phyloP scores from a whole-genome alignment of 2,113 vertebrate species.

The Dolichallabes microphthalmus region DNA sequence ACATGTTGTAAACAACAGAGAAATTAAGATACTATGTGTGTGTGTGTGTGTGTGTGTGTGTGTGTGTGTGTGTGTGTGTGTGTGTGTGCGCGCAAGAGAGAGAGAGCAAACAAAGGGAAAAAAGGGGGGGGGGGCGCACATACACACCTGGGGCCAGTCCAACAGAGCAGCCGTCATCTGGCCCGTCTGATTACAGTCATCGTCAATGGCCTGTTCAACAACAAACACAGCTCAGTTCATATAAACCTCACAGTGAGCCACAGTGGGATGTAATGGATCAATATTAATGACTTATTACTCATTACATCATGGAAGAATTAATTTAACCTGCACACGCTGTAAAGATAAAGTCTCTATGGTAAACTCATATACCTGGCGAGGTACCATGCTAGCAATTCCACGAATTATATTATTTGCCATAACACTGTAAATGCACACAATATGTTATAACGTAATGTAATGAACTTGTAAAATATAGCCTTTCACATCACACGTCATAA shows the following conservation, averaged over 20 bases:
- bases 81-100: background rate
- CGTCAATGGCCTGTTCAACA: slow-evolving; percentile 82
- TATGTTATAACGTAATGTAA: background rate
- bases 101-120: background rate
- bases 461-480: background rate
- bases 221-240: slow-evolving; percentile 19
- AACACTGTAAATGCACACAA: background rate
- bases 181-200: slow-evolving; percentile 91
- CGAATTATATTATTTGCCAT: background rate
- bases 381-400: background rate
- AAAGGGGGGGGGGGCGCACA: background rate
- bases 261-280: background rate
- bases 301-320: background rate
- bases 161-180: slow-evolving; percentile 88
- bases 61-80: background rate
- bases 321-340: background rate
- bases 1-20: background rate
- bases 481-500: background rate
- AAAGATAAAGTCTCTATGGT: background rate
- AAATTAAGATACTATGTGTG: background rate
- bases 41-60: background rate
- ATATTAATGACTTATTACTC: background rate
- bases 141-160: slow-evolving; percentile 86
- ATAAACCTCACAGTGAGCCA: background rate
- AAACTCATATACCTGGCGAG: background rate